Percentiles rank a stretch among this genome's conserved stretches.
Evolutionary conservation across 2,888 invertebrate species (phyloP).

Genomic region (Dynastes grantii): DNA sequence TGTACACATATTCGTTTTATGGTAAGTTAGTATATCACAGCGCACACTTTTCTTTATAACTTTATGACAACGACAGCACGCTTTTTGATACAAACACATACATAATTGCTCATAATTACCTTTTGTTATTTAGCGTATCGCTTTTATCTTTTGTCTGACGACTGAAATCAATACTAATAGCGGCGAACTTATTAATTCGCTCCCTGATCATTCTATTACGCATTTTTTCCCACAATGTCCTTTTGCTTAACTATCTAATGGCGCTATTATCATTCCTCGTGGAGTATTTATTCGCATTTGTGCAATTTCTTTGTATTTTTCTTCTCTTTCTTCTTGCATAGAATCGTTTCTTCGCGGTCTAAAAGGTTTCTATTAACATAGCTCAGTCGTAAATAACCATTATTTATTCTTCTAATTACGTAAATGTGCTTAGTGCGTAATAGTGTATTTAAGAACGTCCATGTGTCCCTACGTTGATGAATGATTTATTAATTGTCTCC

Average conservation of each 20-base stretch:
- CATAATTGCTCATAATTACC: conserved; percentile 32
- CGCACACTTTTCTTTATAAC: conserved; percentile 20
- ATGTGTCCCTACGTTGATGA: background rate
- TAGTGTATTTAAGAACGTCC: conserved; percentile 7
- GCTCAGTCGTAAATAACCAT: conserved; percentile 29
- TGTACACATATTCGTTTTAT: conserved; percentile 5
- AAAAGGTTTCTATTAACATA: conserved; percentile 46
- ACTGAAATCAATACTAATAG: conserved; percentile 21
- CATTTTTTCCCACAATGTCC: conserved; percentile 36
- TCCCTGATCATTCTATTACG: conserved; percentile 37
- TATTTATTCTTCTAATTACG: conserved; percentile 40
- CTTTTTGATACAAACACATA: conserved; percentile 24
- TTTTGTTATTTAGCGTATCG: conserved; percentile 20
- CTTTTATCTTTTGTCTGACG: conserved; percentile 35
- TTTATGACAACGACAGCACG: conserved; percentile 14
- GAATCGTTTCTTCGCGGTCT: conserved; percentile 17
- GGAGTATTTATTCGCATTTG: conserved; percentile 32
- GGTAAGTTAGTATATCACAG: conserved; percentile 10
- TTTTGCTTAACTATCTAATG: conserved; percentile 25
- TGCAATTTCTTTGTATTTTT: conserved; percentile 36
- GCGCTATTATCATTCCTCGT: conserved; percentile 38
- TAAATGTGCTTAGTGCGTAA: conserved; percentile 32
- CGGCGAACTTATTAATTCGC: conserved; percentile 30
- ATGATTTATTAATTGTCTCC: conserved; percentile 22
- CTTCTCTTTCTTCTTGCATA: background rate